Conservation (phyloP, 2,113 vertebrate genomes). For the Centropristis striata region DNA sequence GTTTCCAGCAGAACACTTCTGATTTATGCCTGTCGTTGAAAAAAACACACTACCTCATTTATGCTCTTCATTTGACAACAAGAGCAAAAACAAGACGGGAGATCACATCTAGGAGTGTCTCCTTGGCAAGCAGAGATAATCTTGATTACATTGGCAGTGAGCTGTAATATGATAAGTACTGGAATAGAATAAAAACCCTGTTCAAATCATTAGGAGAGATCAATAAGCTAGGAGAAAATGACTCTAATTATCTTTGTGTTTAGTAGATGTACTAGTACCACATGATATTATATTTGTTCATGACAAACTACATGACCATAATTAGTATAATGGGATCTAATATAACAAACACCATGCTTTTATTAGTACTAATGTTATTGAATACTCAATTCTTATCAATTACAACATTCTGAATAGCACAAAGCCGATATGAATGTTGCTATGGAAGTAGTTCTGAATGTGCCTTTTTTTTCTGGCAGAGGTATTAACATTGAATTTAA, state of each 20-base stretch:
- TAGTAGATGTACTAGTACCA: not conserved
- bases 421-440: too few relatives aligned
- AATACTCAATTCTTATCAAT: too few relatives aligned
- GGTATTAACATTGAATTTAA: too few relatives aligned
- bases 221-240: not conserved
- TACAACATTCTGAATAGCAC: too few relatives aligned
- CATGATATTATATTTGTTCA: not conserved
- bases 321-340: not conserved
- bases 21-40: conserved; percentile 1
- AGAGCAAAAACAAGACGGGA: not conserved
- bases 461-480: too few relatives aligned
- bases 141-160: not conserved
- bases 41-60: not conserved
- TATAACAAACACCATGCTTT: not conserved
- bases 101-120: conserved; percentile 1
- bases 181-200: not conserved
- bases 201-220: not conserved
- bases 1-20: conserved; percentile 26
- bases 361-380: too few relatives aligned
- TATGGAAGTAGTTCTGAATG: too few relatives aligned
- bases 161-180: not conserved
- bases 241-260: not conserved
- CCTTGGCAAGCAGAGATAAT: not conserved
- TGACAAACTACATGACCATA: not conserved
- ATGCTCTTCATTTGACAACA: conserved; percentile 3